Evolutionary conservation across 2,888 invertebrate genomes (phyloP), one percentile per base, ranked within the genome.

Genomic region (Eilema caniola): DNA sequence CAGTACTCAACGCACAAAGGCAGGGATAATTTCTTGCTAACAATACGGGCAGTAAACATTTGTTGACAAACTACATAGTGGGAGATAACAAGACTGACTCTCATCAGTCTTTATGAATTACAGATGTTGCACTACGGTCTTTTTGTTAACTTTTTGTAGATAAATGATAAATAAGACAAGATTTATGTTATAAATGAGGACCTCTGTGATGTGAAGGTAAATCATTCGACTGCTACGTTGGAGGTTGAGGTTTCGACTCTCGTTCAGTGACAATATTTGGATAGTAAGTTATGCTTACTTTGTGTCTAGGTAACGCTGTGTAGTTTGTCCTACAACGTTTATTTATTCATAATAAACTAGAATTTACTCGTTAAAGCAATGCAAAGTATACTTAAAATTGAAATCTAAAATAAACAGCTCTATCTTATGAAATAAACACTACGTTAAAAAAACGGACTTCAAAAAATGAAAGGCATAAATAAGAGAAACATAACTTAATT

Each of bases 51-150:
- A 62, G n/a, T 61, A 77, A 79, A 84, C 63, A 79, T 76, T 79
- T 75, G 70, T 71, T 75, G 82, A 84, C 83, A 83, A 83, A 81
- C 80, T 83, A 81, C 71, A 76, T 72, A 75, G 25, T 24, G 76
- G 71, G 79, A 81, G 74, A 56, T 62, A 65, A 65, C 65, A 65
- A 64, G 37, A 24, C 24, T 57, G 10, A 25, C 57, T 57, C 25
- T 56, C 62, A 68, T 68, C 37, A 56, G 28, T 69, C 59, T 37
- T 53, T 56, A 59, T n/a, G 66, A 31, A 25, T 41, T n/a, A 25
- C 28, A 57, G 65, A 24, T 33, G 57, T 65, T 57, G 16, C n/a
- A 23, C 4, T 47, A 4, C 33, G 12, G 25, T 33, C 23, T 31
- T 28, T 65, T 65, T 57, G 28, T 28, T 16, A n/a, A 8, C n/a